Base-by-base conservation (phyloP, 2,797 vertebrate species). In the Thripadectes ignobilis region DNA sequence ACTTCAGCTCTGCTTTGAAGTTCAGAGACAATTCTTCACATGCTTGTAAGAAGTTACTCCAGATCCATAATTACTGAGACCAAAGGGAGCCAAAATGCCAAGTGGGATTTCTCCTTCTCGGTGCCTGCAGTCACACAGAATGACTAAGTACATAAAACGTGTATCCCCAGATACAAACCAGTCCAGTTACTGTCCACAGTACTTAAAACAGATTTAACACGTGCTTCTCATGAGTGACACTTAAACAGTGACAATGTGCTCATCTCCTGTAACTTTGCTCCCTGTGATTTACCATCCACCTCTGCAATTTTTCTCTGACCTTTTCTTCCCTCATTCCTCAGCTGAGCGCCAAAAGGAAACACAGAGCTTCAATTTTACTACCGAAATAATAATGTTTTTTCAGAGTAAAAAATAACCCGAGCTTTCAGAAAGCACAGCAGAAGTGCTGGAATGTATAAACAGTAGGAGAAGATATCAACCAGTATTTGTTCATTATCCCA, bases 51-150 rank as follows among this genome's bases (percentile, higher is more conserved):
- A 84, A 85, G 76, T 84, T 88, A 52, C 34, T 75, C 58, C 46
- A 46, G 27, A 71, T 81, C 65, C 54, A 17, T 89, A 84, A 93
- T 92, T 92, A 83, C 85, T 89, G 80, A 93, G 55, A 85, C 54
- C 71, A 84, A 83, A 93, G 4, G 30, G 54, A 92, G 74, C 83
- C 63, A 57, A 92, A 94, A 93, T 81, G 82, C 88, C 79, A 91
- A 61, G 57, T 5, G 2, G 55, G 73, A 87, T 87, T 87, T 74
- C 41, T 67, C 30, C 32, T 93, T 51, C 82, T 48, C 52, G 38
- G 20, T n/a, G 51, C 51, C 38, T 89, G 62, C 32, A 88, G 69
- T 52, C 48, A 67, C 72, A 77, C 11, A 17, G 41, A 85, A 77
- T 43, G n/a, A 66, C 5, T 49, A 62, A 84, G 34, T 57, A 38